Evolutionary conservation across 1,140 invertebrate genomes (phyloP).

Genomic region (Anastrepha obliqua): DNA sequence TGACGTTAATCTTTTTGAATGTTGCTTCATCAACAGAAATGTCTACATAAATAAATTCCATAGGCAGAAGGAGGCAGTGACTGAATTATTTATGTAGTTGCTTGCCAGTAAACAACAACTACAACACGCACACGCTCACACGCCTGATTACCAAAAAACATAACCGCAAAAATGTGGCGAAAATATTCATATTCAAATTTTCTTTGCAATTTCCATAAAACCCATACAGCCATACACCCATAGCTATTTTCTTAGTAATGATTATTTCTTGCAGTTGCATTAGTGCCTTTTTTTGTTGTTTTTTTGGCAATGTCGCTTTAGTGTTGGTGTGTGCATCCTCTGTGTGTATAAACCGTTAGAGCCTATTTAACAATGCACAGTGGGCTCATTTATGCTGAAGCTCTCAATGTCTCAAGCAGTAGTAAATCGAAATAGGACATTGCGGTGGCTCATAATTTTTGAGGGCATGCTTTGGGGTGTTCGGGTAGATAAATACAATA

Average conservation of each 20-base stretch:
- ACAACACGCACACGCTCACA: not conserved
- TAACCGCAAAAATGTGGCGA: constrained; percentile 3
- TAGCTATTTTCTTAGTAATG: constrained; percentile 25
- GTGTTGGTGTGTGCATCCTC: not conserved
- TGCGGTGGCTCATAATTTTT: too few species aligned
- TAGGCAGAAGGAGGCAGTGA: not conserved
- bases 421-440: too few species aligned
- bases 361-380: too few species aligned
- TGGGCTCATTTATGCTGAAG: too few species aligned
- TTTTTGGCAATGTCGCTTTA: not conserved
- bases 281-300: not conserved
- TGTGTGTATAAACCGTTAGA: not conserved
- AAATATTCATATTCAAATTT: constrained; percentile 35
- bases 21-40: constrained; percentile 8
- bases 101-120: not conserved
- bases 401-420: too few species aligned
- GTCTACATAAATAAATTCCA: not conserved
- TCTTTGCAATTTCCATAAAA: constrained; percentile 34
- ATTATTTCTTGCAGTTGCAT: constrained; percentile 20
- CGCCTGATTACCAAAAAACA: not conserved
- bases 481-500: too few species aligned
- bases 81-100: not conserved
- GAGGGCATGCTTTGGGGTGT: too few species aligned
- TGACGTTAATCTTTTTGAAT: constrained; percentile 32
- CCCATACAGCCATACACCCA: not conserved